Evolutionary conservation across 2,113 vertebrate species (phyloP).

Genomic region (Nettapus auritus): DNA sequence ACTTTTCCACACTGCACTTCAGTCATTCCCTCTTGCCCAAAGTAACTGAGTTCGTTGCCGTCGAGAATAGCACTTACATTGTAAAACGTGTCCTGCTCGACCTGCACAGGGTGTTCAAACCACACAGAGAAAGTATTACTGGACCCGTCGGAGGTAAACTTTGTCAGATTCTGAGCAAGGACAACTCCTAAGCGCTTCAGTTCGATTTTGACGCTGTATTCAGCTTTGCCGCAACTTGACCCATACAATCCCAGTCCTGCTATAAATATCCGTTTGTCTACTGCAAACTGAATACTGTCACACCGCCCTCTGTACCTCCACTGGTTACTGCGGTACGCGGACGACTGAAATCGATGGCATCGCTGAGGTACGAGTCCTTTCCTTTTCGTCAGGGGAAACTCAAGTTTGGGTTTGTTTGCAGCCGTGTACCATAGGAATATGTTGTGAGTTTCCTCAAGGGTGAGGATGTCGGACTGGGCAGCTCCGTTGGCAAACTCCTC

Average conservation of each 20-base stretch:
- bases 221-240: slow-evolving; percentile 90
- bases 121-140: slow-evolving; percentile 92
- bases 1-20: slow-evolving; percentile 96
- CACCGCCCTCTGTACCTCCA: slow-evolving; percentile 97
- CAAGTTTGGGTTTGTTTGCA: slow-evolving; percentile 88
- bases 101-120: slow-evolving; percentile 96
- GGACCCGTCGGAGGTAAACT: slow-evolving; percentile 92
- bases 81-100: slow-evolving; percentile 96
- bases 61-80: slow-evolving; percentile 93
- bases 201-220: slow-evolving; percentile 92
- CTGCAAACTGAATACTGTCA: slow-evolving; percentile 98
- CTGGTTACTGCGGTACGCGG: slow-evolving; percentile 96
- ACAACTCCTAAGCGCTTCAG: slow-evolving; percentile 90
- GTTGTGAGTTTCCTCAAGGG: slow-evolving; percentile 93
- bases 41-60: slow-evolving; percentile 95
- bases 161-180: slow-evolving; percentile 89
- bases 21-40: slow-evolving; percentile 97
- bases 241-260: slow-evolving; percentile 93
- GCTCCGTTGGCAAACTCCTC: slow-evolving; percentile 95
- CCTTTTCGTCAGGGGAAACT: slow-evolving; percentile 86
- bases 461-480: slow-evolving; percentile 92
- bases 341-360: slow-evolving; percentile 95
- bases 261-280: slow-evolving; percentile 93
- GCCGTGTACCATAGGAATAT: slow-evolving; percentile 98
- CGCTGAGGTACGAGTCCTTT: slow-evolving; percentile 86